phyloP scores from a whole-genome alignment of 2,113 vertebrate genomes.

The Montifringilla adamsi region DNA sequence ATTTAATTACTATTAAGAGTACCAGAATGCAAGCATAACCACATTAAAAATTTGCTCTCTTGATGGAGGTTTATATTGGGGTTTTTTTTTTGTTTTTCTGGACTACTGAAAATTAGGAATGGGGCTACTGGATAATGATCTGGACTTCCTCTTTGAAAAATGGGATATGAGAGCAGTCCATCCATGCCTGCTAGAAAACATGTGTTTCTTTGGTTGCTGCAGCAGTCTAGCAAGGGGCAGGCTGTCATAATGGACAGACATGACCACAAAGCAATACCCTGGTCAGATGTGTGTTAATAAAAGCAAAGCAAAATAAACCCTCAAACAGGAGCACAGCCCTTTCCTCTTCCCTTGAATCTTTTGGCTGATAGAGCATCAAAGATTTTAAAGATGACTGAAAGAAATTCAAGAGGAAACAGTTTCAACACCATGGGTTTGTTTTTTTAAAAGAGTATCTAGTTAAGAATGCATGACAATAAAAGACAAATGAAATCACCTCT shows the following conservation, averaged over 20 bases:
- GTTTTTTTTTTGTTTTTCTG: not conserved
- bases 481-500: constrained; percentile 9
- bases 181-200: not conserved
- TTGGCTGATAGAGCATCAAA: not conserved
- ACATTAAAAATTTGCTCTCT: not conserved
- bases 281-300: not conserved
- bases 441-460: not conserved
- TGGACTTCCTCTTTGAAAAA: not conserved
- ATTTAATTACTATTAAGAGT: not conserved
- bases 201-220: not conserved
- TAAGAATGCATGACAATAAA: not conserved
- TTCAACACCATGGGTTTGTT: not conserved
- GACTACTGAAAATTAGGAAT: not conserved
- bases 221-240: not conserved
- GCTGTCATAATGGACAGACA: not conserved
- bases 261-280: rapidly evolving
- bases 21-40: not conserved
- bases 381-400: not conserved
- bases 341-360: not conserved
- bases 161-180: not conserved
- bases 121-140: not conserved
- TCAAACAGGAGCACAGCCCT: not conserved
- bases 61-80: not conserved
- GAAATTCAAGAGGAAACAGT: not conserved
- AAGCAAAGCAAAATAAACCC: not conserved